Evolutionary conservation across 1,140 invertebrate genomes (phyloP).

Genomic region (Trichonephila clavata): DNA sequence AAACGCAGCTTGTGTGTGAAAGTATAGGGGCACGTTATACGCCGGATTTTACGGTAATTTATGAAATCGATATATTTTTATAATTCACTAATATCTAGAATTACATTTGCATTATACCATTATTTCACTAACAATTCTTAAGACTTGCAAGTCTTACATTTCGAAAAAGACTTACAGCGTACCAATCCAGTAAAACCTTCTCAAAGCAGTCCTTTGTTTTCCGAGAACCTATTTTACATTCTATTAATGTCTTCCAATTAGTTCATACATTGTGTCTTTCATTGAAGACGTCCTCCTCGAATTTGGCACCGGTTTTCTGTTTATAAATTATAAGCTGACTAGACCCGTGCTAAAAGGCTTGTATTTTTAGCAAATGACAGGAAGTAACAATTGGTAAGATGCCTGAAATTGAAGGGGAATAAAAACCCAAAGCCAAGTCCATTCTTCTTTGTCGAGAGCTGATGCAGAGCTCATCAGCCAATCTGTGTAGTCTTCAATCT

Average conservation of each 20-base stretch:
- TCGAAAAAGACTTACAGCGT: background rate
- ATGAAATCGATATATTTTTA: no score
- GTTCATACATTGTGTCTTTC: background rate
- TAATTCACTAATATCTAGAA: no score
- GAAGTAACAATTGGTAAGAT: constrained; percentile 36
- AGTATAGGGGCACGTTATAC: no score
- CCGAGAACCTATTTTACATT: background rate
- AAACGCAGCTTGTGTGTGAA: no score
- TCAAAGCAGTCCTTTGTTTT: background rate
- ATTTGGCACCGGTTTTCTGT: background rate
- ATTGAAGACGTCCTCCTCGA: background rate
- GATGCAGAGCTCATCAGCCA: constrained; percentile 35
- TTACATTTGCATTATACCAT: no score
- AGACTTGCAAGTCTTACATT: background rate
- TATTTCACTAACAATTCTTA: no score
- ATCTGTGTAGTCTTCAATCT: constrained; percentile 33
- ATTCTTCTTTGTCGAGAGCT: background rate
- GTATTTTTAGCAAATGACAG: constrained; percentile 36
- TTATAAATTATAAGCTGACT: constrained; percentile 9
- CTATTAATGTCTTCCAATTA: constrained; percentile 14
- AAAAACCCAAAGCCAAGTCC: constrained; percentile 6
- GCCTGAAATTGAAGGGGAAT: constrained; percentile 30
- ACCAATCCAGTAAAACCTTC: background rate
- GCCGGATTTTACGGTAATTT: no score
- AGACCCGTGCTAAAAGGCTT: background rate